Evolutionary conservation across 1,140 invertebrate genomes (phyloP), one percentile per base, ranked within the genome.

Genomic region (Euschistus heros): DNA sequence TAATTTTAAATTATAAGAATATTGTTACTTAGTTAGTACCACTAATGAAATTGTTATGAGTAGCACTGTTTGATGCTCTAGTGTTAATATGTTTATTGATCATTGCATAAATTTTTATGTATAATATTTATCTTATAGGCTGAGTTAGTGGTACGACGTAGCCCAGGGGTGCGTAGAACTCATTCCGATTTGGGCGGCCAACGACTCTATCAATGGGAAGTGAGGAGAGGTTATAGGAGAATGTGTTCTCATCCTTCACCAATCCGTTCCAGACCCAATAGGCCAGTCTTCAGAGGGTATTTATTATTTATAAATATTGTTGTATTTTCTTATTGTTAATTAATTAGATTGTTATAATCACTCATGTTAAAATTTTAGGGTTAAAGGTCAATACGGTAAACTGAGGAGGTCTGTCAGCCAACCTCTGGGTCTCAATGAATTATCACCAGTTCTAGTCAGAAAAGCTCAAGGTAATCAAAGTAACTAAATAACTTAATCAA

Each of bases 331-430:
- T 13, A 37, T 10, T 37, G 13, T 37, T 37, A 10, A 37, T 37
- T 37, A 13, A 10, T 37, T 7, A 30, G 27, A 30, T n/a, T n/a
- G n/a, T n/a, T n/a, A n/a, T 37, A 37, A 37, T 37, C 30, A 30
- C 8, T 30, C 8, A 5, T 30, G 7, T 37, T 37, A 10, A 10
- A 6, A 37, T 37, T 37, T 37, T 13, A 37, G 33, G 13, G 33
- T 13, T 13, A 37, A 37, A 37, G 33, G 33, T 10, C 33, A 37
- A 37, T 26, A 57, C 15, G 20, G 24, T 46, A 78, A 82, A 71
- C 75, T 87, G 64, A 78, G 83, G 65, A 76, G 86, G 33, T 88
- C 86, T 6, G 76, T 86, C 20, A 87, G 85, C 72, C 86, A 88
- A 70, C 86, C 86, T 60, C 78, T 86, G 67, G 85, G 85, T 69